Evolutionary conservation across 2,888 invertebrate species (phyloP).

Genomic region (Drosophila limbata): DNA sequence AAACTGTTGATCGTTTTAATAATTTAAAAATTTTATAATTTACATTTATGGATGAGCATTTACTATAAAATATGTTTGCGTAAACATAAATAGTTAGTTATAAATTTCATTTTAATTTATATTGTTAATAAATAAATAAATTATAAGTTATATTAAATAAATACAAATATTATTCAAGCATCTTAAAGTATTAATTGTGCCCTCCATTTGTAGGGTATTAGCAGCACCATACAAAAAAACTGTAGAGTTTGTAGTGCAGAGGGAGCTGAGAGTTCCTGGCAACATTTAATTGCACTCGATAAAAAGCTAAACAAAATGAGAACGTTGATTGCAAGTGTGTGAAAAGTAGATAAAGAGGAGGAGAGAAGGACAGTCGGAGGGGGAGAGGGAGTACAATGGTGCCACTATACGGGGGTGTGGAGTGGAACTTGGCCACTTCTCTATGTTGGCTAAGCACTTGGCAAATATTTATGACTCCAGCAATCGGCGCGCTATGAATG

Average conservation of each 20-base stretch:
- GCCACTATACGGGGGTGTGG: background rate
- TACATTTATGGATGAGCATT: no score
- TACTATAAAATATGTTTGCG: no score
- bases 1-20: no score
- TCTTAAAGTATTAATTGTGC: background rate
- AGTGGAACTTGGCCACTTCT: conserved; percentile 26
- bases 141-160: background rate
- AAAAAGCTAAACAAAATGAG: conserved; percentile 51
- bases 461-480: conserved; percentile 55
- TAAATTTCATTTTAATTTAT: background rate
- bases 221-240: background rate
- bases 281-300: conserved; percentile 56
- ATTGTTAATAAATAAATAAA: background rate
- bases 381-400: background rate
- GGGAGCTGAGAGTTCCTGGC: conserved; percentile 26
- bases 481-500: conserved; percentile 33
- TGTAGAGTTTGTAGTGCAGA: background rate
- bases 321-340: conserved; percentile 51
- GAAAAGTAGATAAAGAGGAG: background rate
- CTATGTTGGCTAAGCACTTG: conserved; percentile 49
- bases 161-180: background rate
- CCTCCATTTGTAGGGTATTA: background rate
- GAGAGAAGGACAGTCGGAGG: background rate
- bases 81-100: no score
- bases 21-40: no score